Conservation (phyloP, 2,113 vertebrate genomes). For the Pristiophorus japonicus region DNA sequence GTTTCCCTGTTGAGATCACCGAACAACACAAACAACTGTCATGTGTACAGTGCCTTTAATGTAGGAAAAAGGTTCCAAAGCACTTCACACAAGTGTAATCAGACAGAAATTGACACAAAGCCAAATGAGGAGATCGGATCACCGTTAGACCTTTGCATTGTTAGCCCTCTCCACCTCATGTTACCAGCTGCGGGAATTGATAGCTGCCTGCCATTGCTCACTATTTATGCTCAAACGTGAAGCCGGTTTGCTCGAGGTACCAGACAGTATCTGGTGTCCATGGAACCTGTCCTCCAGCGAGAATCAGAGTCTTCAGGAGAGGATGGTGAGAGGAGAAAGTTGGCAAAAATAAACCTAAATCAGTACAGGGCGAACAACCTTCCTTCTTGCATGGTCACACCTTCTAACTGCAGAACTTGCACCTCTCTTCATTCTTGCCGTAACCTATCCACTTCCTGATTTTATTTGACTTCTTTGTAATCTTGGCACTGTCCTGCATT, state of each 20-base stretch:
- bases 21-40: too few species aligned
- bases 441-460: constrained; percentile 8
- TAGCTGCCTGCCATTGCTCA: too few species aligned
- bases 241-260: neutral
- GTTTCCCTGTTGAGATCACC: too few species aligned
- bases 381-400: neutral
- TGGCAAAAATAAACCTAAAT: neutral
- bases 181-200: neutral
- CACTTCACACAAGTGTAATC: too few species aligned
- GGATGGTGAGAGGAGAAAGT: neutral
- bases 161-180: neutral
- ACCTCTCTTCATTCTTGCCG: neutral
- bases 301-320: neutral
- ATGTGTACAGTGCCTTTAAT: too few species aligned
- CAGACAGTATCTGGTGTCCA: too few species aligned
- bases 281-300: neutral
- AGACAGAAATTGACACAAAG: too few species aligned
- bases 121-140: too few species aligned
- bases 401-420: neutral
- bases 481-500: neutral
- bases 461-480: neutral
- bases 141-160: too few species aligned
- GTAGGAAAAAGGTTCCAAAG: too few species aligned
- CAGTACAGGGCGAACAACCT: neutral
- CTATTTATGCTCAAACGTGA: neutral